Percentiles rank a stretch among this genome's conserved stretches.
These are phyloP conservation scores for Leptopilina syphax DNA, from an alignment of 2,888 invertebrate genomes.

Conservation along the genomic window DNA sequence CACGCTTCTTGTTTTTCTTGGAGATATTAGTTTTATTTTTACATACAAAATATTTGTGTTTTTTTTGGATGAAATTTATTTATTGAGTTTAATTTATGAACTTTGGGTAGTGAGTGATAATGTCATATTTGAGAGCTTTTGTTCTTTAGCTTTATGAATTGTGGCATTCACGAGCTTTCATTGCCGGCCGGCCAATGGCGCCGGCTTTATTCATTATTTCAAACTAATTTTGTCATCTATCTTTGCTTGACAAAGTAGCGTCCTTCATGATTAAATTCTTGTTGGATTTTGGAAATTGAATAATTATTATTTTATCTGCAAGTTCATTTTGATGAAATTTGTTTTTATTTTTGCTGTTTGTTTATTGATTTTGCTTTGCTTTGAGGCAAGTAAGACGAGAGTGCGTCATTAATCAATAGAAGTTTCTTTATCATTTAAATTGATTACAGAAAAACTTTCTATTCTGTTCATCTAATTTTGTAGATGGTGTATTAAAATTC, in stretches of 20 bases:
- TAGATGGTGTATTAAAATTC: too few relatives aligned
- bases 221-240: slow-evolving; percentile 16
- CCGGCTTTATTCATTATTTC: slow-evolving; percentile 50
- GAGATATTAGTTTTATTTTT: not conserved
- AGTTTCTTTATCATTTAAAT: too few relatives aligned
- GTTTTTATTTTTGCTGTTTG: not conserved
- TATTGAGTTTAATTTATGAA: not conserved
- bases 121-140: slow-evolving; percentile 7
- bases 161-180: slow-evolving; percentile 39
- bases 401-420: slow-evolving; percentile 5
- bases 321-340: not conserved
- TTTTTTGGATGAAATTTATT: not conserved
- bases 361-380: not conserved
- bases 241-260: slow-evolving; percentile 26
- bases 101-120: not conserved
- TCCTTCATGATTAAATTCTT: slow-evolving; percentile 45
- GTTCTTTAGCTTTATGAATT: slow-evolving; percentile 15
- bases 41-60: slow-evolving; percentile 9
- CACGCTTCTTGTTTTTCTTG: slow-evolving; percentile 12
- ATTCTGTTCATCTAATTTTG: too few relatives aligned
- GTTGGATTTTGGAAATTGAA: slow-evolving; percentile 5
- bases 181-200: slow-evolving; percentile 72
- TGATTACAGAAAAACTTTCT: too few relatives aligned
- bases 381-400: not conserved
- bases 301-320: not conserved